phyloP scores from a whole-genome alignment of 2,888 invertebrate species.

The Ophioninae sp. region DNA sequence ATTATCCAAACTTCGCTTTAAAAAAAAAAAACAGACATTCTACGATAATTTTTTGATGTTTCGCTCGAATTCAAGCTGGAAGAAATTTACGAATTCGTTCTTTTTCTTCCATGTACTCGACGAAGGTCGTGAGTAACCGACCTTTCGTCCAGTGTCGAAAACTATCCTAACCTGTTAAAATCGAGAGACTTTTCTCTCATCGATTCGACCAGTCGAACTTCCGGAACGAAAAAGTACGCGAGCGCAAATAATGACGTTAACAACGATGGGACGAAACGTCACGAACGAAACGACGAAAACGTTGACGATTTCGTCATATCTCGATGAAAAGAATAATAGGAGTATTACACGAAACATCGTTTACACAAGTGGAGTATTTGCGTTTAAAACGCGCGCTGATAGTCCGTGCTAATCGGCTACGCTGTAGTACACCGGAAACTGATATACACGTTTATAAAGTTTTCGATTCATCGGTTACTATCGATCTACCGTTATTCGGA shows the following conservation, averaged over 20 bases:
- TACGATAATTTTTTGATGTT: too few relatives aligned
- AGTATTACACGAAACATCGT: background rate
- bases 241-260: background rate
- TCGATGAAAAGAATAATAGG: background rate
- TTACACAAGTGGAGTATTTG: background rate
- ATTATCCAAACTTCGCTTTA: background rate
- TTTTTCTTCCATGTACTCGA: too few relatives aligned
- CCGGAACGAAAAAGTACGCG: background rate
- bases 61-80: too few relatives aligned
- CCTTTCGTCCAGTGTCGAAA: too few relatives aligned
- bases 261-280: background rate
- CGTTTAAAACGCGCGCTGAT: background rate
- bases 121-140: too few relatives aligned
- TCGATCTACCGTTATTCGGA: slow-evolving; percentile 44
- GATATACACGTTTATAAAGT: slow-evolving; percentile 40
- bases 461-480: slow-evolving; percentile 50
- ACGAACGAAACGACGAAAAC: background rate
- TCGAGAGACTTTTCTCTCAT: background rate
- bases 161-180: too few relatives aligned
- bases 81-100: too few relatives aligned
- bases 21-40: background rate
- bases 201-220: background rate
- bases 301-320: background rate
- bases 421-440: slow-evolving; percentile 43
- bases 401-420: slow-evolving; percentile 19